These are phyloP conservation scores for Mycalesis mineus DNA, from an alignment of 2,888 invertebrate genomes.

Conservation along the genomic window DNA sequence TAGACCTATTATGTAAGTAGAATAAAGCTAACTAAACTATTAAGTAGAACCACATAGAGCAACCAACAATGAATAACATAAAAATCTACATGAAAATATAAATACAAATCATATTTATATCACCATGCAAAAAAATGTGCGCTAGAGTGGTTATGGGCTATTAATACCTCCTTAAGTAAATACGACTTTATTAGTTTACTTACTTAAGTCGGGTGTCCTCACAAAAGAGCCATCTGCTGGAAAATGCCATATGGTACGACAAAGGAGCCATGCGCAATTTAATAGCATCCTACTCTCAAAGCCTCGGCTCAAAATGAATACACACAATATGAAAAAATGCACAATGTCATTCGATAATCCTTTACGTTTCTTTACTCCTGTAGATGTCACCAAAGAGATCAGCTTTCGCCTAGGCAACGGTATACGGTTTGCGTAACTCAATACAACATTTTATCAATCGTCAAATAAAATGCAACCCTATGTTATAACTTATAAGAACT, in stretches of 20 bases:
- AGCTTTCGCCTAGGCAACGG: slow-evolving; percentile 72
- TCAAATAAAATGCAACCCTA: slow-evolving; percentile 19
- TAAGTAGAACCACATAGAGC: too few relatives aligned
- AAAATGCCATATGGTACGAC: slow-evolving; percentile 71
- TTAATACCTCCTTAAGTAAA: slow-evolving; percentile 22
- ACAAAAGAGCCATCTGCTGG: slow-evolving; percentile 71
- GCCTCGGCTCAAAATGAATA: slow-evolving; percentile 61
- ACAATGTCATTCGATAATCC: slow-evolving; percentile 77
- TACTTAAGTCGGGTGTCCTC: slow-evolving; percentile 48
- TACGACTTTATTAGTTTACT: slow-evolving; percentile 43
- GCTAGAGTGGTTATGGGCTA: not conserved
- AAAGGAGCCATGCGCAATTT: slow-evolving; percentile 75
- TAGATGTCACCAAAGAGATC: slow-evolving; percentile 76
- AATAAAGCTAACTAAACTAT: too few relatives aligned
- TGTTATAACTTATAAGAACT: slow-evolving; percentile 13
- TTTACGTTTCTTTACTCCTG: slow-evolving; percentile 58
- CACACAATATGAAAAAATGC: slow-evolving; percentile 52
- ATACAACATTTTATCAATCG: slow-evolving; percentile 54
- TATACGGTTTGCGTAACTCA: slow-evolving; percentile 74
- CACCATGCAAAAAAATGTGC: not conserved
- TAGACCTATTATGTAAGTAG: too few relatives aligned
- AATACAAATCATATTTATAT: too few relatives aligned
- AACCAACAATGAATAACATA: too few relatives aligned
- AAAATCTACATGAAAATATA: too few relatives aligned
- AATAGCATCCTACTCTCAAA: slow-evolving; percentile 72